These are phyloP conservation scores for Saguinus midas DNA, from an alignment of 2,113 vertebrate genomes.

Conservation along the genomic window DNA sequence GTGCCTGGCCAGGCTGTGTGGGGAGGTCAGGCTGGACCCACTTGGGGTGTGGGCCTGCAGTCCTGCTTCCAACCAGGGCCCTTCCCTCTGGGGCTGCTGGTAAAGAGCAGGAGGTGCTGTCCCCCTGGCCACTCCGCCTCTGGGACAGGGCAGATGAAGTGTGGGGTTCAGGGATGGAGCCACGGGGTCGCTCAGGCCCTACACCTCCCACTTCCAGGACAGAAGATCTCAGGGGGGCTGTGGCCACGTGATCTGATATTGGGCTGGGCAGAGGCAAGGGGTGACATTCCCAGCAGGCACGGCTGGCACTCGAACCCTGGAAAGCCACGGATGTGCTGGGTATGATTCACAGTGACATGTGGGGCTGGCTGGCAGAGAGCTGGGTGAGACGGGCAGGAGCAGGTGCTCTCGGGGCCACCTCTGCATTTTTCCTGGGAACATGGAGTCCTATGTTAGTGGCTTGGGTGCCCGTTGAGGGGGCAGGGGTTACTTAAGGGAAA, in stretches of 20 bases:
- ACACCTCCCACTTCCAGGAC: background rate
- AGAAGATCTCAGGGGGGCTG: background rate
- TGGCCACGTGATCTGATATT: background rate
- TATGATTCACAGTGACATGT: slow-evolving; percentile 65
- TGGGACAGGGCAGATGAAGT: background rate
- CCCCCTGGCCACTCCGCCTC: background rate
- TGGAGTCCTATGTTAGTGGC: background rate
- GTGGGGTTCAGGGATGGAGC: background rate
- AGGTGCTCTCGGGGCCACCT: slow-evolving; percentile 48
- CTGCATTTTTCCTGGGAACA: background rate
- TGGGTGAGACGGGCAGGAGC: slow-evolving; percentile 55
- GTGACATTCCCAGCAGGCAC: slow-evolving; percentile 23
- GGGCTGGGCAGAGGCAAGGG: background rate
- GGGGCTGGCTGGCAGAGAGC: slow-evolving; percentile 35
- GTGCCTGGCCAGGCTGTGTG: background rate
- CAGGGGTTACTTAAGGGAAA: background rate
- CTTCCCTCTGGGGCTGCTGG: background rate
- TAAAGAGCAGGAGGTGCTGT: background rate
- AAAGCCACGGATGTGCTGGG: background rate
- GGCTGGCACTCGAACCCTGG: slow-evolving; percentile 29
- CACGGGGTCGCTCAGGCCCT: background rate
- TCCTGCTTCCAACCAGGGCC: background rate
- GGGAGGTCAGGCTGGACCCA: background rate
- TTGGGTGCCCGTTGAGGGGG: background rate
- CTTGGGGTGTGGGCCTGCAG: background rate